A percentile compares a stretch with the other conserved stretches of the same genome.
Conservation (phyloP, 1,140 invertebrate species). For the Mylabris phalerata region DNA sequence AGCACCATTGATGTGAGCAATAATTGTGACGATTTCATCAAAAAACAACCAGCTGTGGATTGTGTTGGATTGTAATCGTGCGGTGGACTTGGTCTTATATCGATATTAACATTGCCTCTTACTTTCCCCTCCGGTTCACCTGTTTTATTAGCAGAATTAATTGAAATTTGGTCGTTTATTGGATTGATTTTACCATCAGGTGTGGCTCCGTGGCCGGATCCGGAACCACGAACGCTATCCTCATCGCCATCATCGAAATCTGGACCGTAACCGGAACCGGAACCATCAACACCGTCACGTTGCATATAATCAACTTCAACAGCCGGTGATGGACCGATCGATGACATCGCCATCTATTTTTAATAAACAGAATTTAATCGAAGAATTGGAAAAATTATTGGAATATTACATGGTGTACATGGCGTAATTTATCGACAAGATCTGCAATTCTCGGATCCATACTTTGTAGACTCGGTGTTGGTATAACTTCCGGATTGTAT, state of each 20-base stretch:
- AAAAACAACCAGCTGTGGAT: no score
- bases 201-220: conserved; percentile 25
- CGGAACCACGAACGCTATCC: conserved; percentile 32
- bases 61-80: no score
- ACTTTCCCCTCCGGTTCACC: no score
- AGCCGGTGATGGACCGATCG: conserved; percentile 30
- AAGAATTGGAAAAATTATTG: neutral
- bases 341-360: conserved; percentile 34
- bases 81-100: no score
- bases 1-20: no score
- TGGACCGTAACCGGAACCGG: conserved; percentile 37
- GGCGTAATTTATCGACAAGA: conserved; percentile 56
- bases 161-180: no score
- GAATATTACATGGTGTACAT: conserved; percentile 53
- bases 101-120: no score
- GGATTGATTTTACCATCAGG: no score
- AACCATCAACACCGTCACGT: conserved; percentile 37
- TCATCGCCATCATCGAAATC: conserved; percentile 33
- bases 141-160: no score
- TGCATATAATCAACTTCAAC: conserved; percentile 35
- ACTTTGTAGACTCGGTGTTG: conserved; percentile 43
- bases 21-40: no score
- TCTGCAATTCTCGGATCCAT: conserved; percentile 50
- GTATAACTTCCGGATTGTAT: conserved; percentile 60
- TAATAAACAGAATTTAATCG: conserved; percentile 11